Percentiles rank a stretch among this genome's conserved stretches.
These are phyloP conservation scores for Lutraria lutraria DNA, from an alignment of 2,888 invertebrate genomes.

Conservation along the genomic window DNA sequence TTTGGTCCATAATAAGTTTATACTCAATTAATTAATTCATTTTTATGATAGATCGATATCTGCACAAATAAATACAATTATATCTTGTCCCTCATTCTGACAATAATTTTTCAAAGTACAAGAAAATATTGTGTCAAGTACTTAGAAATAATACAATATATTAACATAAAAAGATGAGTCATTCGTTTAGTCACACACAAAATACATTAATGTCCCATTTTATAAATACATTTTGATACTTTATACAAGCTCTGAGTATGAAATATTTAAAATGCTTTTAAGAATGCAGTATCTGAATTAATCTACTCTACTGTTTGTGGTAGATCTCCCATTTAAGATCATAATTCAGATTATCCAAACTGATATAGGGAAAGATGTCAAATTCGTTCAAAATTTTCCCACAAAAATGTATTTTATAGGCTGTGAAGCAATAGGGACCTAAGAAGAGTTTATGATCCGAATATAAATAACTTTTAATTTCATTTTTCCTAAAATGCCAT, in stretches of 20 bases:
- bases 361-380: slow-evolving; percentile 1
- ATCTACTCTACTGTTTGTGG: neutral
- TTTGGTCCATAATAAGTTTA: too few species aligned
- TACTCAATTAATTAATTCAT: too few species aligned
- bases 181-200: neutral
- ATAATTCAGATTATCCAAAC: neutral
- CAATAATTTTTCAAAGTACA: too few species aligned
- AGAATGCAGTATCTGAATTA: neutral
- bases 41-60: too few species aligned
- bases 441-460: neutral
- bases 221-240: neutral
- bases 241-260: neutral
- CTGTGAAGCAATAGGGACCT: neutral
- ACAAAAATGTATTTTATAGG: neutral
- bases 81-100: too few species aligned
- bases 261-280: slow-evolving; percentile 8
- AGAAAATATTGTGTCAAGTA: too few species aligned
- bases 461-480: too few species aligned
- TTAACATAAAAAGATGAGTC: neutral
- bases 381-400: neutral
- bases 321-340: neutral
- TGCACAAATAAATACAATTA: too few species aligned
- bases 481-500: too few species aligned
- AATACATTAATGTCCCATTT: slow-evolving; percentile 14
- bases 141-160: too few species aligned